These are phyloP conservation scores for Furcula furcula DNA, from an alignment of 2,888 invertebrate genomes.

Conservation along the genomic window DNA sequence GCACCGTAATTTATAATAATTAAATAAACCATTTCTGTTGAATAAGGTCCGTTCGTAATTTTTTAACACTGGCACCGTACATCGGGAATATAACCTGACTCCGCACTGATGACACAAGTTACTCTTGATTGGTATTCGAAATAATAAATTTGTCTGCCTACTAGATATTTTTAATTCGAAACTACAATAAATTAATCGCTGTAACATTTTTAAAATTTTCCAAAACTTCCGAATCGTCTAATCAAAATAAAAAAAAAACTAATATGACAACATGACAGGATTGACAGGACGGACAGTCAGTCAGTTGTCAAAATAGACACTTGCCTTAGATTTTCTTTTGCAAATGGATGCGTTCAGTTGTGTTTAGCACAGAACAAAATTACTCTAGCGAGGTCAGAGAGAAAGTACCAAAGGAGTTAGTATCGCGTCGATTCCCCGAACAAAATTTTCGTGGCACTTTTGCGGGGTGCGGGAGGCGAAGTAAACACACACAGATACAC, in stretches of 20 bases:
- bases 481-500: no score
- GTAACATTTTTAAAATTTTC: slow-evolving; percentile 59
- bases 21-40: slow-evolving; percentile 47
- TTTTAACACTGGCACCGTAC: slow-evolving; percentile 49
- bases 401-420: no score
- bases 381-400: no score
- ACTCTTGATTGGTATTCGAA: slow-evolving; percentile 40
- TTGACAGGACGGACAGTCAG: slow-evolving; percentile 4
- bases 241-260: slow-evolving; percentile 32
- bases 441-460: no score
- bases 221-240: slow-evolving; percentile 16
- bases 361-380: no score
- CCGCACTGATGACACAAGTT: slow-evolving; percentile 63
- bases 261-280: slow-evolving; percentile 4
- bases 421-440: no score
- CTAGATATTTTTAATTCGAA: slow-evolving; percentile 59
- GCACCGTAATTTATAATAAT: slow-evolving; percentile 48
- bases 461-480: no score
- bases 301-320: slow-evolving; percentile 18
- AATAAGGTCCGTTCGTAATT: slow-evolving; percentile 58
- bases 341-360: background rate
- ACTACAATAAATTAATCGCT: slow-evolving; percentile 55
- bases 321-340: no score
- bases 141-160: slow-evolving; percentile 50
- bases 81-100: slow-evolving; percentile 62